Base-by-base conservation (phyloP, 2,797 vertebrate species). In the Eremophila alpestris region DNA sequence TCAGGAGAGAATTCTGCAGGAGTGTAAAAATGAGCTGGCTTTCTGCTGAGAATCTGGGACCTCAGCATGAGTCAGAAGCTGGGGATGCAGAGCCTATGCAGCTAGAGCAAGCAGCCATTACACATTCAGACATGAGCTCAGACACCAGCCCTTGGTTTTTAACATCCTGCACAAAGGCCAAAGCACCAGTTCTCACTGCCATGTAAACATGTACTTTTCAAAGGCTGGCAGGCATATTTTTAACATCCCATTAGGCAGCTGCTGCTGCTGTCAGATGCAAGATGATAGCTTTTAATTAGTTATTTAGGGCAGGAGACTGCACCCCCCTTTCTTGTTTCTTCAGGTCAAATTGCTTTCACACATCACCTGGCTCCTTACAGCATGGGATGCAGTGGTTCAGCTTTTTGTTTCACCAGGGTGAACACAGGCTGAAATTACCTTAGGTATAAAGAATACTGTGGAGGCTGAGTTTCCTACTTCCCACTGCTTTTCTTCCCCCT, bases 11-110 rank as follows among this genome's bases (percentile, higher is more conserved):
- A 64, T 73, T 81, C 64, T 69, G 62, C 68, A 74, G 40, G 40
- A 74, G 79, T 38, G 16, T 30, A 83, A 86, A 81, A 75, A 68
- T 40, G 74, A 73, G 56, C 75, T 76, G 80, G 24, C 49, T 94
- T 94, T 90, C 67, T 46, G 76, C 22, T 69, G 59, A 64, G 62
- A 91, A 91, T 16, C 59, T 79, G 80, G 55, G 43, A 77, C 73
- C 64, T 89, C 75, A 30, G 85, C 34, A 88, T 93, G 95, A 96
- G 83, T 96, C 96, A 96, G 80, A 89, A 46, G 67, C 63, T 32
- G 63, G 52, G 54, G 83, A 83, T 46, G 54, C 19, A 0, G 52
- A 92, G 79, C 79, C 94, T 73, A 38, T 51, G 65, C 75, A 75
- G 89, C 0, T 0, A 58, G 76, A 62, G 52, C 48, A 55, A 91